Evolutionary conservation across 1,140 invertebrate species (phyloP).

Genomic region (Pseudomyrmex gracilis): DNA sequence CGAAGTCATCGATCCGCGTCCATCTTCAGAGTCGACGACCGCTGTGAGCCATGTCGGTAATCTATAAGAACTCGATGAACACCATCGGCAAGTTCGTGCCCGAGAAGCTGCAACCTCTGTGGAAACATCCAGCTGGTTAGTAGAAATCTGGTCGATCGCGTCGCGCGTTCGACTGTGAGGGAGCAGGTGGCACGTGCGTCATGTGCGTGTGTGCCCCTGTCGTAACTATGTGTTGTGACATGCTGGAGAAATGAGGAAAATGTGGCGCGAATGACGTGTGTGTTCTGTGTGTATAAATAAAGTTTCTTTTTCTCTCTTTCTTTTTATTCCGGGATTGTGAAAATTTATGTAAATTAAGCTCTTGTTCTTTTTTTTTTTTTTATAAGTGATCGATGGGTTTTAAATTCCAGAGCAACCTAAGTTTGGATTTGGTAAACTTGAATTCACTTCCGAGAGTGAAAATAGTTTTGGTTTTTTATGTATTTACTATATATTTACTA

Average conservation of each 20-base stretch:
- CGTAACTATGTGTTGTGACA: background rate
- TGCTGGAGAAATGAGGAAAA: background rate
- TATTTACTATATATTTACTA: too few relatives aligned
- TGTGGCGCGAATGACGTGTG: background rate
- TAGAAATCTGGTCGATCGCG: conserved; percentile 55
- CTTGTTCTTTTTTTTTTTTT: background rate
- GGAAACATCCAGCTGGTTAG: conserved; percentile 96
- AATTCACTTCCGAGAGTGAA: too few relatives aligned
- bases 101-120: conserved; percentile 91
- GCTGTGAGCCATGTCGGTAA: conserved; percentile 79
- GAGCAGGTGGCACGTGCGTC: conserved; percentile 60
- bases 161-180: background rate
- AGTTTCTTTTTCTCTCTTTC: background rate
- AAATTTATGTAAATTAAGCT: background rate
- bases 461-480: background rate
- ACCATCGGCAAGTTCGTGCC: conserved; percentile 92
- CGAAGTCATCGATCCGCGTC: background rate
- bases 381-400: background rate
- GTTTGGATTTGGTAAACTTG: too few relatives aligned
- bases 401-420: too few relatives aligned
- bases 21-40: conserved; percentile 9
- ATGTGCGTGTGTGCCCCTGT: background rate
- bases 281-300: background rate
- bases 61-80: conserved; percentile 90
- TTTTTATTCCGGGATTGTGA: background rate